Evolutionary conservation across 2,797 vertebrate genomes (phyloP), one percentile per base, ranked within the genome.

Genomic region (Leucoraja ocellata): DNA sequence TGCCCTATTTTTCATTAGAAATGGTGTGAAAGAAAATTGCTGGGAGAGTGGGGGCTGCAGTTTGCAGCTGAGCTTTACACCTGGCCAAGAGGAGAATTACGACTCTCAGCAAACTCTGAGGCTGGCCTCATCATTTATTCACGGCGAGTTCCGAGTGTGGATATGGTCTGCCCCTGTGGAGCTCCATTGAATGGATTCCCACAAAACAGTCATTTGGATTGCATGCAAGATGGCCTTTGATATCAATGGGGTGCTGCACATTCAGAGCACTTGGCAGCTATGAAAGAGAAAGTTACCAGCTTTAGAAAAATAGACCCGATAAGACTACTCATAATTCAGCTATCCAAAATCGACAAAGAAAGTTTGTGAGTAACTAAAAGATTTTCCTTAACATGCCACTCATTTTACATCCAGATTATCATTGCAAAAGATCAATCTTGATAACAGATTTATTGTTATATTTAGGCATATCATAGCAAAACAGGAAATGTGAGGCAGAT

Each of bases 201-300:
- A 61, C 23, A 61, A 28, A 3, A n/a, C 81, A 84, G 23, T 61
- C 25, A 61, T 28, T 84, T 84, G 81, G 25, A 61, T n/a, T 61
- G 81, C 81, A 58, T 28, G 13, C 23, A 61, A 84, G 81, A 84
- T 61, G 80, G 81, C 32, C 32, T 32, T 32, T 32, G 14, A 58
- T 84, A 13, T 84, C 81, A 61, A 84, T 28, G 58, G 81, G 54
- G 54, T 84, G 54, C 25, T 58, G 46, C 81, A 28, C 25, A 84
- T 84, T 84, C 54, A 84, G 54, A 61, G 54, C 23, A 61, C 81
- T 84, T 84, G 81, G 81, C 81, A 84, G 81, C 23, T 5, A 84
- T 25, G 25, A 79, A 28, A 28, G 14, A 61, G 25, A 61, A 84
- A 61, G 54, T 61, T 61, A 23, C 18, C 81, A 28, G 81, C 81